These are phyloP conservation scores for Stenurella melanura DNA, from an alignment of 2,888 invertebrate species.

Conservation along the genomic window DNA sequence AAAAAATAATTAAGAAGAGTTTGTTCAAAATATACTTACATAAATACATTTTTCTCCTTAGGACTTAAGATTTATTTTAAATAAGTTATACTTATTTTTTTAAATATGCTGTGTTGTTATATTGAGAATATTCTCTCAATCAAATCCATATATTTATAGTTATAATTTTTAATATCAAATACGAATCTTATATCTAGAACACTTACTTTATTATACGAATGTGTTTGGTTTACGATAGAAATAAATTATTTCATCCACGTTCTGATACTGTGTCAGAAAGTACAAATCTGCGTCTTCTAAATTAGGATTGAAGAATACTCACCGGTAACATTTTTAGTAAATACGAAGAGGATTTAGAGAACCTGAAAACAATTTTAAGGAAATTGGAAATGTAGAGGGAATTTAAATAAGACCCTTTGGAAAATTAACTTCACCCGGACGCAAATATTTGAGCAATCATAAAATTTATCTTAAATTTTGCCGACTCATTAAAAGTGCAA, in stretches of 20 bases:
- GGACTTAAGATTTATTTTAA: too few relatives aligned
- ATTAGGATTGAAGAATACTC: slow-evolving; percentile 11
- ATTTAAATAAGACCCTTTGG: slow-evolving; percentile 20
- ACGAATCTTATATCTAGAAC: too few relatives aligned
- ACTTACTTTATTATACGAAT: too few relatives aligned
- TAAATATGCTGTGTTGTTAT: too few relatives aligned
- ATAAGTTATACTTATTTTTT: too few relatives aligned
- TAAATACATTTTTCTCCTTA: too few relatives aligned
- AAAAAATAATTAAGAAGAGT: too few relatives aligned
- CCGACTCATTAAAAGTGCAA: slow-evolving; percentile 30
- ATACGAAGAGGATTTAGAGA: slow-evolving; percentile 13
- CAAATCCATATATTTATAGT: too few relatives aligned
- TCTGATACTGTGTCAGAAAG: background rate
- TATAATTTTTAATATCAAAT: too few relatives aligned
- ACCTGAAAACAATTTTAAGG: slow-evolving; percentile 28
- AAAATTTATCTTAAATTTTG: slow-evolving; percentile 21
- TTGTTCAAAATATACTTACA: too few relatives aligned
- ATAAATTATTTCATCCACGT: background rate
- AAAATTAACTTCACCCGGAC: slow-evolving; percentile 28
- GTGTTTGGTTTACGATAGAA: background rate
- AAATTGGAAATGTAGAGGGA: slow-evolving; percentile 23
- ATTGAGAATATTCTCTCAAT: too few relatives aligned
- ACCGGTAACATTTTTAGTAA: slow-evolving; percentile 19
- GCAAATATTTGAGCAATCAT: slow-evolving; percentile 32
- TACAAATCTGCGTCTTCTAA: slow-evolving; percentile 2